Evolutionary conservation across 2,113 vertebrate species (phyloP).

Genomic region (Grallaria varia): DNA sequence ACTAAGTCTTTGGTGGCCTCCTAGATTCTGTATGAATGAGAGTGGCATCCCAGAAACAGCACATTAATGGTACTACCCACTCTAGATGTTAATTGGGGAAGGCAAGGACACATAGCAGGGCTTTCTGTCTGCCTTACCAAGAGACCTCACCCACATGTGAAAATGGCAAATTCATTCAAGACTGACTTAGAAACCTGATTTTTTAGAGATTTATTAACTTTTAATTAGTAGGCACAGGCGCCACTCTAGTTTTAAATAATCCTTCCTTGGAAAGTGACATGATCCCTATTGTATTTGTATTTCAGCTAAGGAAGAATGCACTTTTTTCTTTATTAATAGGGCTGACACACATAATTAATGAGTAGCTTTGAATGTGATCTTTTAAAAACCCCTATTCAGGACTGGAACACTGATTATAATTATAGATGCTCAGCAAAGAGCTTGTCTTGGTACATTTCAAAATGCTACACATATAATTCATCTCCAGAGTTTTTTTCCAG

Average conservation of each 20-base stretch:
- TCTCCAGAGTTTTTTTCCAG: not conserved
- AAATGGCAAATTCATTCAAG: not conserved
- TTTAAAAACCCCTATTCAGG: slow-evolving; percentile 12
- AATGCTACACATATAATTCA: not conserved
- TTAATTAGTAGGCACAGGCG: not conserved
- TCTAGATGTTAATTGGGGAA: not conserved
- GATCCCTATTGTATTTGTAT: not conserved
- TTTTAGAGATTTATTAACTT: not conserved
- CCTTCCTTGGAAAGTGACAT: not conserved
- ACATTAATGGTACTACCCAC: not conserved
- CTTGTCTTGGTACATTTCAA: not conserved
- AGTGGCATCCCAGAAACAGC: not conserved
- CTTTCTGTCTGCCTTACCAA: not conserved
- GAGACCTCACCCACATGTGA: not conserved
- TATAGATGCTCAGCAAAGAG: not conserved
- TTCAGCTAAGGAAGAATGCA: not conserved
- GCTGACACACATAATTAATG: slow-evolving; percentile 23
- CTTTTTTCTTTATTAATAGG: not conserved
- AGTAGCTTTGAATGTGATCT: not conserved
- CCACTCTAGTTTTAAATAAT: not conserved
- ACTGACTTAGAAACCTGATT: not conserved
- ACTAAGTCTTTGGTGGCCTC: not conserved
- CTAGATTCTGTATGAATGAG: not conserved
- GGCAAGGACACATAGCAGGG: not conserved
- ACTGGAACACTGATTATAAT: slow-evolving; percentile 4